Evolutionary conservation across 2,797 vertebrate species (phyloP).

Genomic region (Cygnus olor): DNA sequence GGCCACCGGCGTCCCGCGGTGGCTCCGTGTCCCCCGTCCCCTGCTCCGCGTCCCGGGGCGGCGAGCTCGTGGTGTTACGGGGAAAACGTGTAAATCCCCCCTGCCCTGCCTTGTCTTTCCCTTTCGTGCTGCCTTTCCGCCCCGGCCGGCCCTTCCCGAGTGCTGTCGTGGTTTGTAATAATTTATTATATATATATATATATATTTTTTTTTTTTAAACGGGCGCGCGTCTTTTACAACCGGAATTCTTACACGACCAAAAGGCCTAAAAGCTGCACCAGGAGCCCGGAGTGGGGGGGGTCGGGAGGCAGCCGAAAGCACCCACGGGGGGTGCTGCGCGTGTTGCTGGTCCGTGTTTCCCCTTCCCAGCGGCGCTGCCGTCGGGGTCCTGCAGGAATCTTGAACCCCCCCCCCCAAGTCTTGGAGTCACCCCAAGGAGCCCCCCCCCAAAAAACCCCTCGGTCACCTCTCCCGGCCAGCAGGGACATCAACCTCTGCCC

Average conservation of each 20-base stretch:
- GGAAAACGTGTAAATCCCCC: neutral
- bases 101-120: neutral
- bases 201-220: neutral
- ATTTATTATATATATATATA: neutral
- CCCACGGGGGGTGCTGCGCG: neutral
- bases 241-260: neutral
- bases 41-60: neutral
- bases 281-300: neutral
- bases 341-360: neutral
- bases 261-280: neutral
- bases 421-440: constrained; percentile 12
- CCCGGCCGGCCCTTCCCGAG: neutral
- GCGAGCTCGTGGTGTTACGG: neutral
- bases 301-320: neutral
- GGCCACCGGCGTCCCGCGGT: neutral
- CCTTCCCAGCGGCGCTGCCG: neutral
- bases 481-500: neutral
- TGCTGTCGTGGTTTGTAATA: constrained; percentile 17
- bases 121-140: neutral
- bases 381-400: constrained; percentile 51
- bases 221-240: constrained; percentile 32
- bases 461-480: neutral
- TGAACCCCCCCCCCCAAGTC: neutral
- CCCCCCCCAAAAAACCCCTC: neutral
- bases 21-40: neutral